phyloP scores from a whole-genome alignment of 2,888 invertebrate genomes.

The Noctua fimbriata region DNA sequence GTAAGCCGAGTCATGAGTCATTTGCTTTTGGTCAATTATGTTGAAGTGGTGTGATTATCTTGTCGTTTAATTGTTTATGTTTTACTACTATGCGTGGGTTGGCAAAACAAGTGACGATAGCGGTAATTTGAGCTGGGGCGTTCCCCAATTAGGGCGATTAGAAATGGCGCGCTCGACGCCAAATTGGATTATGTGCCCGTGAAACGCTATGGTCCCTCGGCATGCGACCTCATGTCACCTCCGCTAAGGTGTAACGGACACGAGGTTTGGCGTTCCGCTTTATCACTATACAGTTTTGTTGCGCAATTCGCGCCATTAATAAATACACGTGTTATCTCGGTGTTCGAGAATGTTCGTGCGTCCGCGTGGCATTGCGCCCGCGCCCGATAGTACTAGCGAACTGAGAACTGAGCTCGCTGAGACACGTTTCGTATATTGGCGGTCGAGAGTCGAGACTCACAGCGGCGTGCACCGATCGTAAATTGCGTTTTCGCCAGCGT shows the following conservation, averaged over 20 bases:
- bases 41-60: constrained; percentile 65
- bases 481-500: constrained; percentile 84
- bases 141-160: constrained; percentile 82
- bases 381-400: constrained; percentile 67
- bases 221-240: constrained; percentile 72
- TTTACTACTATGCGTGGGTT: constrained; percentile 66
- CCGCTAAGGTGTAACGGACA: constrained; percentile 61
- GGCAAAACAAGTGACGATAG: constrained; percentile 73
- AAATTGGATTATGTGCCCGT: constrained; percentile 80
- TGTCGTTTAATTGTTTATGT: constrained; percentile 70
- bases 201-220: constrained; percentile 69
- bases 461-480: constrained; percentile 76
- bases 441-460: constrained; percentile 66
- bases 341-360: constrained; percentile 85
- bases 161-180: constrained; percentile 75
- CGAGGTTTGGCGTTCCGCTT: constrained; percentile 65
- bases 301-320: constrained; percentile 82
- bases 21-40: constrained; percentile 58
- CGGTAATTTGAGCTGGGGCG: constrained; percentile 78
- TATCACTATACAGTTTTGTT: constrained; percentile 76
- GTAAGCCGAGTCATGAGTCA: constrained; percentile 61
- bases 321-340: constrained; percentile 85
- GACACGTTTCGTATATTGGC: constrained; percentile 68
- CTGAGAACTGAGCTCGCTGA: constrained; percentile 57
- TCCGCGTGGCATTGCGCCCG: constrained; percentile 80